Percentiles rank a stretch among this genome's conserved stretches.
Conservation (phyloP, 2,888 invertebrate species). For the Zootermopsis nevadensis region DNA sequence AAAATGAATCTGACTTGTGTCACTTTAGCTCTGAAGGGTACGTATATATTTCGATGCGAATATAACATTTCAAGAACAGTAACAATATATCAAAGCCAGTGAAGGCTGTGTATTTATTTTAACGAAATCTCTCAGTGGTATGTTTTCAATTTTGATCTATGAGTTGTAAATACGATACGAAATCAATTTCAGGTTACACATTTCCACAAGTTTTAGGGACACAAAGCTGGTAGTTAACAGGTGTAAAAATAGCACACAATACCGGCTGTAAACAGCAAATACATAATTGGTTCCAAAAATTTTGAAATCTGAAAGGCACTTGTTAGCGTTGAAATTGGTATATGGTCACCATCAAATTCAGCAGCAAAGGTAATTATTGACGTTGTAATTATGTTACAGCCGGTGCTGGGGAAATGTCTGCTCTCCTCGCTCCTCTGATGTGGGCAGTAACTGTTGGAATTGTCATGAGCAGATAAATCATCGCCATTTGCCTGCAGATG, state of each 20-base stretch:
- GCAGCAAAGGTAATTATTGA: slow-evolving; percentile 23
- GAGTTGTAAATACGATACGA: neutral
- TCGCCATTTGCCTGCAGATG: slow-evolving; percentile 1
- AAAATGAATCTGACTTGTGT: too few relatives aligned
- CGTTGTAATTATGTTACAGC: slow-evolving; percentile 33
- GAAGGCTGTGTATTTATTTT: too few relatives aligned
- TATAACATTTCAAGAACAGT: too few relatives aligned
- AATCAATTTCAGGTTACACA: neutral
- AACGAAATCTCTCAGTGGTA: neutral
- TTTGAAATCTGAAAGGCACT: neutral
- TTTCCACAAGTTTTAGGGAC: neutral
- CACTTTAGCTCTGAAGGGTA: too few relatives aligned
- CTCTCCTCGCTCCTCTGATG: neutral
- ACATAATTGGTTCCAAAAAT: neutral
- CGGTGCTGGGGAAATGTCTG: slow-evolving; percentile 28
- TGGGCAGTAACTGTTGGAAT: neutral
- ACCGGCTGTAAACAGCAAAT: neutral
- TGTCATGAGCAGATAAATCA: slow-evolving; percentile 39
- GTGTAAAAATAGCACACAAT: neutral
- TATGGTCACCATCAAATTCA: slow-evolving; percentile 14
- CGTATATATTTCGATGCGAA: too few relatives aligned
- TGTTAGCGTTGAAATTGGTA: slow-evolving; percentile 12
- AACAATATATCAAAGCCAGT: too few relatives aligned
- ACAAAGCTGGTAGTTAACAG: neutral
- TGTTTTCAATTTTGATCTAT: neutral